Evolutionary conservation across 2,113 vertebrate species (phyloP).

Genomic region (cattle (Bos taurus)): ARS-UCD2.0 NC_037344.1:48416501-48417000

Average conservation of each 20-base stretch:
- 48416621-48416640: neutral
- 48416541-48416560: neutral
- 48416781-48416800: neutral
- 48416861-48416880: neutral
- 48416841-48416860: neutral
- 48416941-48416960: neutral
- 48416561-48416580: neutral
- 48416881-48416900: neutral
- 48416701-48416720: rapidly evolving
- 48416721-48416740: rapidly evolving
- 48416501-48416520: neutral
- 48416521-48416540: conserved; percentile 25
- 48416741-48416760: rapidly evolving
- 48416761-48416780: rapidly evolving
- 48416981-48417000: neutral
- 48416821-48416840: neutral
- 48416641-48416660: neutral
- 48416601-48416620: neutral
- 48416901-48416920: neutral
- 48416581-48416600: neutral
- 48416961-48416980: neutral
- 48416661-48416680: rapidly evolving
- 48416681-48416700: rapidly evolving
- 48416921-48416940: neutral
- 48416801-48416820: neutral